Evolutionary conservation across 2,888 invertebrate genomes (phyloP), one percentile per base, ranked within the genome.

Genomic region (Brachypalpus laphriformis): DNA sequence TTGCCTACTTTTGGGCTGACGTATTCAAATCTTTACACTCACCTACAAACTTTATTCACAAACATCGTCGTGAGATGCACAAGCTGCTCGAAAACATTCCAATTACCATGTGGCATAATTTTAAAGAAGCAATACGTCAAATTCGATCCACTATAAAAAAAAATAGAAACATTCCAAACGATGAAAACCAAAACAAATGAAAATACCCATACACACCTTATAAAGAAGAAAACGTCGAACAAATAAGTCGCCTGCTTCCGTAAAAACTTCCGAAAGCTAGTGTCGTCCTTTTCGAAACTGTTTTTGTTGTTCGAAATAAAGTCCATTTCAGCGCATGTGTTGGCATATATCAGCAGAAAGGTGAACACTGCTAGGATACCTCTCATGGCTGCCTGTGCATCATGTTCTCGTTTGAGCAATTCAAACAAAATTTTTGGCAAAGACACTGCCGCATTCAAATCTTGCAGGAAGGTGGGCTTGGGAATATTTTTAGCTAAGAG

Each of bases 271-370:
- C 75, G 87, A 89, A 76, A 59, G 22, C 59, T 40, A 5, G 18
- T 3, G 1, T 76, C 40, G 1, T 54, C 54, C 6, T 42, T 34
- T 14, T 18, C 40, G n/a, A 45, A 51, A 18, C 6, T 57, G 20
- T 66, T 65, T 16, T 61, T 74, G 66, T 88, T 89, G 37, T 87
- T 88, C 5, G 90, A 93, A 89, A 95, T 93, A 90, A 95, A 95
- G 89, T 94, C 94, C 18, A 94, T 93, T 14, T 95, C 92, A 34
- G 95, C 93, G 47, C 94, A 93, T 0, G 94, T 93, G 87, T 95
- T 94, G 5, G 94, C 92, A 75, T 94, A 93, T 85, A 95, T 94
- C 7, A 95, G 93, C 94, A 95, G 95, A 54, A 95, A 92, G 82
- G 95, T 94, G 51, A 94, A 94, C 3, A 94, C 88, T 14, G 95